Conservation (phyloP, 2,113 vertebrate genomes). For the Neogobius melanostomus region DNA sequence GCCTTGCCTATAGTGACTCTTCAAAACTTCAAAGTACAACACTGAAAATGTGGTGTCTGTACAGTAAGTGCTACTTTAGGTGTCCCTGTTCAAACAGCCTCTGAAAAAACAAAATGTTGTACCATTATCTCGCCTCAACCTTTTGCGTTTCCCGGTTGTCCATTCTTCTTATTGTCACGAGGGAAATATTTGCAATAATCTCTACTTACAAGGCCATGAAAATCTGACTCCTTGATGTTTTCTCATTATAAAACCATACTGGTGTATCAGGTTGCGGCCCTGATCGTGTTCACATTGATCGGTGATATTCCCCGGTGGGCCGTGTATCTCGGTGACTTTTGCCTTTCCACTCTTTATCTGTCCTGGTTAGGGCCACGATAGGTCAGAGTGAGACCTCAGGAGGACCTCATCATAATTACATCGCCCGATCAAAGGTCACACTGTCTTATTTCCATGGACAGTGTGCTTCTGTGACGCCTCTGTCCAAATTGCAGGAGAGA, state of each 20-base stretch:
- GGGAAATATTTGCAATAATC: not conserved
- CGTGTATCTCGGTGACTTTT: constrained; percentile 3
- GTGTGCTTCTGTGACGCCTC: too few species aligned
- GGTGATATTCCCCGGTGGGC: constrained; percentile 2
- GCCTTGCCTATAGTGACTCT: too few species aligned
- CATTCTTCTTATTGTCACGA: not conserved
- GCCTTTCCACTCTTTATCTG: constrained; percentile 3
- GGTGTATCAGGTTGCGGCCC: not conserved
- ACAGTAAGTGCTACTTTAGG: too few species aligned
- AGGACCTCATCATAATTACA: not conserved
- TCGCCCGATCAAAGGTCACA: constrained; percentile 4
- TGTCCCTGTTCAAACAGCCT: too few species aligned
- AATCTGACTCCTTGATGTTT: not conserved
- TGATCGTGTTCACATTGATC: constrained; percentile 10
- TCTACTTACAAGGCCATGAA: not conserved
- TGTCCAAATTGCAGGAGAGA: not conserved
- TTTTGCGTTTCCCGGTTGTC: not conserved
- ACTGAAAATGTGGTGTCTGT: too few species aligned
- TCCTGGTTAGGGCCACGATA: not conserved
- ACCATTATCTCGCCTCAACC: too few species aligned
- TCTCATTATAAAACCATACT: not conserved
- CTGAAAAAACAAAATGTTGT: too few species aligned
- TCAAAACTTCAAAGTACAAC: too few species aligned
- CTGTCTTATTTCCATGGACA: not conserved
- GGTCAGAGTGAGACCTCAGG: not conserved